Percentiles rank a stretch among this genome's conserved stretches.
Conservation (phyloP, 2,113 vertebrate genomes). For the Ctenodactylus gundi region DNA sequence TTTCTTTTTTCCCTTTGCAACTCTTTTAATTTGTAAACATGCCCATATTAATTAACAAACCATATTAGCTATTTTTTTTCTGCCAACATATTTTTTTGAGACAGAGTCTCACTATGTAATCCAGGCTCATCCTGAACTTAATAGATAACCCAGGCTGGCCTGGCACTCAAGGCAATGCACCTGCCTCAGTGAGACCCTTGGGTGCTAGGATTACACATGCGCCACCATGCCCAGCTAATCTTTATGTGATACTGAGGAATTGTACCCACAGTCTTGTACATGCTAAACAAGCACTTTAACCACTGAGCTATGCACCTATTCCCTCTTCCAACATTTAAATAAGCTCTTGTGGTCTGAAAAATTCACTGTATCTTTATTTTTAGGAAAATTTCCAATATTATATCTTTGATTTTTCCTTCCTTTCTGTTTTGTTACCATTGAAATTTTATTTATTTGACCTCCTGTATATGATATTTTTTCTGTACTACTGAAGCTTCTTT, state of each 20-base stretch:
- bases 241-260: too few species aligned
- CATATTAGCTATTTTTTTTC: too few species aligned
- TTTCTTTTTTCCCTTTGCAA: slow-evolving; percentile 1
- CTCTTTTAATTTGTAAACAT: neutral
- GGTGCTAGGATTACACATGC: too few species aligned
- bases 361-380: neutral
- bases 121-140: too few species aligned
- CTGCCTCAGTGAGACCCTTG: too few species aligned
- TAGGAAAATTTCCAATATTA: neutral
- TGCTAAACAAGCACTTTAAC: too few species aligned
- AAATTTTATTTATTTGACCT: neutral
- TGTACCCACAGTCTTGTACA: too few species aligned
- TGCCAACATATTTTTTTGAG: too few species aligned
- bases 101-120: too few species aligned
- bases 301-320: neutral
- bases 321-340: neutral
- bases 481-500: neutral
- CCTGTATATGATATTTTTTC: neutral
- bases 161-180: too few species aligned
- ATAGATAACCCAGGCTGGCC: too few species aligned
- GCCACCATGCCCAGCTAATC: too few species aligned
- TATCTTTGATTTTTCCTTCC: neutral
- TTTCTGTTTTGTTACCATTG: neutral
- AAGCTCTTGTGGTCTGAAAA: neutral
- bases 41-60: neutral